Evolutionary conservation across 2,888 invertebrate species (phyloP).

Genomic region (Campoletis raptor): DNA sequence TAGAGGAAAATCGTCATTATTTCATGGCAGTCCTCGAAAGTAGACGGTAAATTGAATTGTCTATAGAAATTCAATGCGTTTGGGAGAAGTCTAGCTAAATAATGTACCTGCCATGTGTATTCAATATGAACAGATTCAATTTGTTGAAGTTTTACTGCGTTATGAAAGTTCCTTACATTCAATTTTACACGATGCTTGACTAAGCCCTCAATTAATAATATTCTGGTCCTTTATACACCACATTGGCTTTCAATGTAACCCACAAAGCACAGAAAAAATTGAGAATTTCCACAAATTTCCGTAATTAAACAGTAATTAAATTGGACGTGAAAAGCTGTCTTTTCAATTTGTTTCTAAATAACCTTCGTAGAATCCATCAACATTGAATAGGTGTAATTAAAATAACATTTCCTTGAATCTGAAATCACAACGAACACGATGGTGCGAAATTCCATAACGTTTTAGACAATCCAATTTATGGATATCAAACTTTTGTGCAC

Average conservation of each 20-base stretch:
- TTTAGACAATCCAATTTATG: slow-evolving; percentile 32
- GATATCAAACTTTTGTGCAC: slow-evolving; percentile 28
- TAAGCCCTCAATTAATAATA: background rate
- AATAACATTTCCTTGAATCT: background rate
- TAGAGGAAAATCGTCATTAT: slow-evolving; percentile 7
- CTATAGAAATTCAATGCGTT: background rate
- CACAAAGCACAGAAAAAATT: too few relatives aligned
- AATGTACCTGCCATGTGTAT: background rate
- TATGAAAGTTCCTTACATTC: background rate
- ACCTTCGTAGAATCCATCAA: background rate
- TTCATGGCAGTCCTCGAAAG: background rate
- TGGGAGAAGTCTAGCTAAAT: background rate
- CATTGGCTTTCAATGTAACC: too few relatives aligned
- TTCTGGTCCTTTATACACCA: background rate
- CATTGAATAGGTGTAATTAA: background rate
- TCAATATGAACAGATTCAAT: background rate
- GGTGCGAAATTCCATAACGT: slow-evolving; percentile 26
- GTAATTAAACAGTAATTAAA: too few relatives aligned
- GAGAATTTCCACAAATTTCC: too few relatives aligned
- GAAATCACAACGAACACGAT: slow-evolving; percentile 5
- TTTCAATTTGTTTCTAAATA: background rate
- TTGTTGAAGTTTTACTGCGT: background rate
- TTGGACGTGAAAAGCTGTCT: background rate
- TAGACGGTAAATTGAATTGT: slow-evolving; percentile 5
- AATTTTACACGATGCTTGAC: background rate